These are phyloP conservation scores for Trisateles emortualis DNA, from an alignment of 2,888 invertebrate species.

Conservation along the genomic window DNA sequence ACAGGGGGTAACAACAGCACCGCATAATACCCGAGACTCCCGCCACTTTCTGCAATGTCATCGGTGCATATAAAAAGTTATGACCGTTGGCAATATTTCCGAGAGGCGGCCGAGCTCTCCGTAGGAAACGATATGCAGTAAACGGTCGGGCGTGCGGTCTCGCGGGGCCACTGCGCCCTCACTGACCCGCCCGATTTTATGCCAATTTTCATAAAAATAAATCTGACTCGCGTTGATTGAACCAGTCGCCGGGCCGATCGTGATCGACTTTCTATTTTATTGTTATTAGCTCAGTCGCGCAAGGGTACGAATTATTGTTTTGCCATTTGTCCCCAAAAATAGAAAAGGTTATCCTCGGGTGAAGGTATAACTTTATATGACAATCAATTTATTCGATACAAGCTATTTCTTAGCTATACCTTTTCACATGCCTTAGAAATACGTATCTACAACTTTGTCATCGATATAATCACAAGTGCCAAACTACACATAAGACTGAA, in stretches of 20 bases:
- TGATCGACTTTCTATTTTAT: conserved; percentile 86
- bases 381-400: conserved; percentile 51
- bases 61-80: conserved; percentile 87
- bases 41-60: conserved; percentile 85
- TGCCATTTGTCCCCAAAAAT: conserved; percentile 82
- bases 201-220: conserved; percentile 88
- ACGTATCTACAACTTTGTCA: no score
- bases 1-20: conserved; percentile 55
- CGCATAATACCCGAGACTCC: conserved; percentile 53
- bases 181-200: conserved; percentile 85
- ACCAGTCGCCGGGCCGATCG: conserved; percentile 82
- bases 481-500: not conserved
- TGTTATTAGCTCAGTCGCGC: conserved; percentile 83
- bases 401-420: conserved; percentile 19
- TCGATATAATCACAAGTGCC: no score
- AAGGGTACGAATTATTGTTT: conserved; percentile 86
- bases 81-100: conserved; percentile 85
- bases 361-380: conserved; percentile 65
- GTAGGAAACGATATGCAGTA: conserved; percentile 87
- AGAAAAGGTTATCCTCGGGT: conserved; percentile 57
- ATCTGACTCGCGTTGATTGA: conserved; percentile 86
- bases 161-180: conserved; percentile 79
- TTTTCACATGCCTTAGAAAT: not conserved
- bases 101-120: conserved; percentile 67
- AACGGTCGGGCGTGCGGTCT: conserved; percentile 85